phyloP scores from a whole-genome alignment of 2,797 vertebrate genomes.

The Yasuhikotakia modesta region DNA sequence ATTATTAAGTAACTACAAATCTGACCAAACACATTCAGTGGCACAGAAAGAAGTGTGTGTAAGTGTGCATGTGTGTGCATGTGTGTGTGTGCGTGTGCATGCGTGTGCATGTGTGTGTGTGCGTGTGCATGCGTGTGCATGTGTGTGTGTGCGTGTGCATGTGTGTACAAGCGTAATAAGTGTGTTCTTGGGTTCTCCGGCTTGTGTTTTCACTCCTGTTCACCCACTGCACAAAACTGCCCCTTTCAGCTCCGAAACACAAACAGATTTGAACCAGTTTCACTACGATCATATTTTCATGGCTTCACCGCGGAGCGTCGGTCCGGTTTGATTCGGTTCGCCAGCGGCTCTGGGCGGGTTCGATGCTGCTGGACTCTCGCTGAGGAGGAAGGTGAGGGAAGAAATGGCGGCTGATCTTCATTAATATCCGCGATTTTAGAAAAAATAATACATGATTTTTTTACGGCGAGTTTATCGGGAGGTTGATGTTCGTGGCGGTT shows the following conservation, averaged over 20 bases:
- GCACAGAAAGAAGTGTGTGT: not conserved
- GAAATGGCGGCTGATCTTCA: slow-evolving; percentile 38
- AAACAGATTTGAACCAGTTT: slow-evolving; percentile 12
- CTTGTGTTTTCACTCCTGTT: slow-evolving; percentile 28
- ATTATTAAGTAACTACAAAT: not conserved
- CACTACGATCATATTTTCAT: slow-evolving; percentile 24
- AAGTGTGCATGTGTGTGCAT: not conserved
- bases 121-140: not conserved
- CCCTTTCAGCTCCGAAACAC: not conserved
- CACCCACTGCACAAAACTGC: slow-evolving; percentile 17
- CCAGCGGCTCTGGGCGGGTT: slow-evolving; percentile 37
- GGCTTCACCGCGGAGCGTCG: slow-evolving; percentile 6
- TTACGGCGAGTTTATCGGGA: not conserved
- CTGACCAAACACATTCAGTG: not conserved
- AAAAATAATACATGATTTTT: not conserved
- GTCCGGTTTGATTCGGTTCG: slow-evolving; percentile 29
- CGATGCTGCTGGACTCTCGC: slow-evolving; percentile 35
- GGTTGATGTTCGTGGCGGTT: not conserved
- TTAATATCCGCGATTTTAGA: slow-evolving; percentile 30
- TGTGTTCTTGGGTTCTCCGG: slow-evolving; percentile 28
- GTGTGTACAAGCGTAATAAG: slow-evolving; percentile 31
- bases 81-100: slow-evolving; percentile 20
- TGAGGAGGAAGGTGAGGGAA: slow-evolving; percentile 41
- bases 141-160: not conserved
- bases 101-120: slow-evolving; percentile 24